These are phyloP conservation scores for Euphonia xanthogaster DNA, from an alignment of 2,797 vertebrate species.

Conservation along the genomic window DNA sequence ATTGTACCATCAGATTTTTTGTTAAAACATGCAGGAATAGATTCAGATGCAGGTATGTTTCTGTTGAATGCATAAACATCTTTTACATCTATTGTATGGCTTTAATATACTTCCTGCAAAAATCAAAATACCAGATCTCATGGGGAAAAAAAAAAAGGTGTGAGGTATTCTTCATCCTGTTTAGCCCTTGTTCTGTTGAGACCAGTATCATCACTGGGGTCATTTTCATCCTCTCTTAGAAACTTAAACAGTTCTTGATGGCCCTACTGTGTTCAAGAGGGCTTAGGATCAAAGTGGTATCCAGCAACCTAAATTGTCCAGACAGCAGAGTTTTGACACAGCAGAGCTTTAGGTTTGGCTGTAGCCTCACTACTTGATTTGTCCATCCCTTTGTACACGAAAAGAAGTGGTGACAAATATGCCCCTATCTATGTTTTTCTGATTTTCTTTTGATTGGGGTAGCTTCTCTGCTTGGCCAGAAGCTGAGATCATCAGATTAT, in stretches of 20 bases:
- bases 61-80: not conserved
- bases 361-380: not conserved
- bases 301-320: not conserved
- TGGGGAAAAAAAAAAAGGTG: not conserved
- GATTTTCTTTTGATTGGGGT: not conserved
- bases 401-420: not conserved
- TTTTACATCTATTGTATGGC: conserved; percentile 5
- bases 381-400: not conserved
- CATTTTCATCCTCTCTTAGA: not conserved
- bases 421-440: not conserved
- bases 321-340: not conserved
- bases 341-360: not conserved
- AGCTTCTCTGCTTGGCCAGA: not conserved
- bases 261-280: not conserved
- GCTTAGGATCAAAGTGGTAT: not conserved
- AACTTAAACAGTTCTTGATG: not conserved
- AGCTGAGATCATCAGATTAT: not conserved
- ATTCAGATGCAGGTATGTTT: conserved; percentile 45
- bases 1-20: not conserved
- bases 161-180: not conserved
- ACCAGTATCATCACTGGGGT: not conserved
- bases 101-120: not conserved
- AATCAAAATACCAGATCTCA: not conserved
- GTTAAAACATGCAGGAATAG: conserved; percentile 15
- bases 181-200: not conserved